Evolutionary conservation across 2,888 invertebrate species (phyloP).

Genomic region (Caradrina clavipalpis): DNA sequence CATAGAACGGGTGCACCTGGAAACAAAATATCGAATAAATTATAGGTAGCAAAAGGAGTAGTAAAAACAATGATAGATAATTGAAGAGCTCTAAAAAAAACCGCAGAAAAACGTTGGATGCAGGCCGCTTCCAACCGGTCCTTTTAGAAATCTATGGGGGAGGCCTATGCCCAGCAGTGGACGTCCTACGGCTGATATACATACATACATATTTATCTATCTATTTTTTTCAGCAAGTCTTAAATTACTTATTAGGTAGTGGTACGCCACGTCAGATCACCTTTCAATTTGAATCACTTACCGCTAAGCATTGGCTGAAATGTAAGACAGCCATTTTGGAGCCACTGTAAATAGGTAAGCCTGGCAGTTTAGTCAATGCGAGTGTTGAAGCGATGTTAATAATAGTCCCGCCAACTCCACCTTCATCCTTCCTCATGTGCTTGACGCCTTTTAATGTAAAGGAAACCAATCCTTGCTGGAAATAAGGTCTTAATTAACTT

Average conservation of each 20-base stretch:
- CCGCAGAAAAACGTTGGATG: too few species aligned
- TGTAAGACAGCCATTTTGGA: constrained; percentile 66
- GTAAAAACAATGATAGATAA: too few species aligned
- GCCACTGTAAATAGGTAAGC: constrained; percentile 70
- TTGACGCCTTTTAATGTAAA: constrained; percentile 76
- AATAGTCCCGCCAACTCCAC: constrained; percentile 75
- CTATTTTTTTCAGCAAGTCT: too few species aligned
- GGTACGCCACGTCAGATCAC: too few species aligned
- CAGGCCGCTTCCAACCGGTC: too few species aligned
- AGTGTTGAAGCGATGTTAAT: constrained; percentile 74
- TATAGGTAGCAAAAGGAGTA: not conserved
- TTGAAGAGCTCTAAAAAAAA: too few species aligned
- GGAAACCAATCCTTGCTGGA: constrained; percentile 86
- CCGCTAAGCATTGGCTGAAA: constrained; percentile 50
- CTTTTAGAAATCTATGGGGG: too few species aligned
- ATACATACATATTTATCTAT: too few species aligned
- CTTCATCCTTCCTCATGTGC: constrained; percentile 73
- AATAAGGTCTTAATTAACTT: not conserved
- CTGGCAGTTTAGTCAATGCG: constrained; percentile 56
- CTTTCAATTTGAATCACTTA: constrained; percentile 1
- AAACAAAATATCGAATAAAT: constrained; percentile 25
- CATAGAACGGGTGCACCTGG: constrained; percentile 69
- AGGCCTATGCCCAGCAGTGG: too few species aligned
- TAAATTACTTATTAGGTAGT: too few species aligned
- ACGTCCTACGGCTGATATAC: too few species aligned